These are phyloP conservation scores for Meteorus colon DNA, from an alignment of 2,888 invertebrate genomes.

Conservation along the genomic window DNA sequence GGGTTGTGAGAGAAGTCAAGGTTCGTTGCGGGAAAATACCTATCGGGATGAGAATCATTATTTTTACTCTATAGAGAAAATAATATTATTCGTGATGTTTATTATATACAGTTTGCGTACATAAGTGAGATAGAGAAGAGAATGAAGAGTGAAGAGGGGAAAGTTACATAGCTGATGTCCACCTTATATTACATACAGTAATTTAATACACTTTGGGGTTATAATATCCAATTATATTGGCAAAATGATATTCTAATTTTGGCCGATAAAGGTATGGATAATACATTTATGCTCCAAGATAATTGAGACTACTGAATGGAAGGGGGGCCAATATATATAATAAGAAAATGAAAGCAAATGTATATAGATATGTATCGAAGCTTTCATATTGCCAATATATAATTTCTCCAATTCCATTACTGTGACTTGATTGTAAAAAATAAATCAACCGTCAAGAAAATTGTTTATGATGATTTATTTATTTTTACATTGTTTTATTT, in stretches of 20 bases:
- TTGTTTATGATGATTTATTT: conserved; percentile 11
- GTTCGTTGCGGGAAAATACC: conserved; percentile 4
- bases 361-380: conserved; percentile 29
- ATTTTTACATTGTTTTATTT: conserved; percentile 13
- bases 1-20: conserved; percentile 7
- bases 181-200: conserved; percentile 45
- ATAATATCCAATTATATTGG: conserved; percentile 67
- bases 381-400: conserved; percentile 11
- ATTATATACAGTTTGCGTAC: background rate
- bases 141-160: background rate
- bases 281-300: conserved; percentile 48
- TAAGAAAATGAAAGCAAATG: background rate
- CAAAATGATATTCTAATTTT: conserved; percentile 63
- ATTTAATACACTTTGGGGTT: conserved; percentile 59
- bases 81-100: conserved; percentile 3
- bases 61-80: conserved; percentile 7
- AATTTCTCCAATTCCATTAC: conserved; percentile 1
- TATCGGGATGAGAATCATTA: conserved; percentile 7
- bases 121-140: conserved; percentile 17
- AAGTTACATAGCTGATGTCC: conserved; percentile 47
- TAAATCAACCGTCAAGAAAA: conserved; percentile 15
- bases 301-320: conserved; percentile 56
- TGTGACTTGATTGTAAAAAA: background rate
- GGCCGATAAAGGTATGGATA: conserved; percentile 57
- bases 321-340: conserved; percentile 1